Evolutionary conservation across 2,888 invertebrate genomes (phyloP).

Genomic region (Drosophila koepferae): DNA sequence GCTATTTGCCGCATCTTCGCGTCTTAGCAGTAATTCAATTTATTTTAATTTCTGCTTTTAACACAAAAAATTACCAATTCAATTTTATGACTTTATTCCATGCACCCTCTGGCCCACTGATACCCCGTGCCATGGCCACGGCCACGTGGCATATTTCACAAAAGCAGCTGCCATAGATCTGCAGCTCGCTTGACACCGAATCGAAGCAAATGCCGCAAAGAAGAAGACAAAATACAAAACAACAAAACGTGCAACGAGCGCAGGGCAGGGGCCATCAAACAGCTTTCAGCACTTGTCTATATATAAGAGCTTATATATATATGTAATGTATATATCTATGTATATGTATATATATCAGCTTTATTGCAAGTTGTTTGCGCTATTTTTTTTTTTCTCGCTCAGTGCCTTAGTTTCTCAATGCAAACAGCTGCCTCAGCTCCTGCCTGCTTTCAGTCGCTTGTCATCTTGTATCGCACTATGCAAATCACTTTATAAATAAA

Average conservation of each 20-base stretch:
- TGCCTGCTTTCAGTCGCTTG: conserved; percentile 17
- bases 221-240: conserved; percentile 10
- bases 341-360: conserved; percentile 22
- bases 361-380: conserved; percentile 45
- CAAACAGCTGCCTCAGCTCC: conserved; percentile 45
- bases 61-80: conserved; percentile 83
- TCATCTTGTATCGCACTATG: conserved; percentile 65
- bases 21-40: conserved; percentile 81
- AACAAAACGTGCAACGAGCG: conserved; percentile 5
- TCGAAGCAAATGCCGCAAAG: conserved; percentile 44
- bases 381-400: conserved; percentile 11
- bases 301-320: conserved; percentile 14
- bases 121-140: neutral
- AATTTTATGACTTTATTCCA: conserved; percentile 81
- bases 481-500: conserved; percentile 78
- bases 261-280: conserved; percentile 9
- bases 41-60: conserved; percentile 82
- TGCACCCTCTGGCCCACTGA: neutral
- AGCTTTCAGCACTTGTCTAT: conserved; percentile 16
- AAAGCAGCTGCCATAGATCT: conserved; percentile 52
- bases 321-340: conserved; percentile 11
- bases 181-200: conserved; percentile 51
- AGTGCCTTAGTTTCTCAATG: conserved; percentile 55
- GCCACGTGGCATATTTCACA: conserved; percentile 67
- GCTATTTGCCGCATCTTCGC: conserved; percentile 57